Base-by-base conservation (phyloP, 2,797 vertebrate species). In the Aselliscus stoliczkanus region DNA sequence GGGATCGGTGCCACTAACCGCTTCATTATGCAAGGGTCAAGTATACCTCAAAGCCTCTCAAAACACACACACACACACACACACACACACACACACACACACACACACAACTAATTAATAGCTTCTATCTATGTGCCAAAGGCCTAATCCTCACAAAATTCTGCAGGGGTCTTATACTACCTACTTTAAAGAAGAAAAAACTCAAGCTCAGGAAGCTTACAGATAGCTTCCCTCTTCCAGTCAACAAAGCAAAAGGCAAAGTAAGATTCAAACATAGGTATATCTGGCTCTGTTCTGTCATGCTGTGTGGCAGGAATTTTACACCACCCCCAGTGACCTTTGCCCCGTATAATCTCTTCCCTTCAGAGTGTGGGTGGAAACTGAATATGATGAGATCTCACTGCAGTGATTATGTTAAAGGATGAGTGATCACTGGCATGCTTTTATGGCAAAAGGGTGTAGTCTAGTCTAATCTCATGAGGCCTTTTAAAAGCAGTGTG, bases 111-210 rank as follows among this genome's bases (percentile, higher is more conserved):
- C 23, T 70, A 80, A 44, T 34, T 88, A 90, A 72, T 2, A 88
- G 37, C 21, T 47, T 80, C 23, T 47, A 81, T 54, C 73, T 80
- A 81, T 56, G 52, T 81, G 17, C 25, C 60, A 93, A 25, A 25
- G 67, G 34, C 10, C 14, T 90, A 95, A 87, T 50, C 11, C 37
- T 93, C 70, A 92, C 70, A 92, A 89, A 90, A 56, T 81, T 76
- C 65, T 37, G 2, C 58, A 82, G 84, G 18, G 37, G 20, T 31
- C 65, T 54, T 83, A 84, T 20, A 88, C 76, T 93, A 58, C 12
- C 42, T 42, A 87, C 25, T 92, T 90, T 52, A 76, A 95, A 70
- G 62, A 96, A 67, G 62, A 96, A 60, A 82, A 95, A 95, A 88
- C 15, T 44, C 39, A 87, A 87, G 42, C 8, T 89, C 76, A 75